phyloP scores from a whole-genome alignment of 2,797 vertebrate genomes.

The Eospalax fontanierii region DNA sequence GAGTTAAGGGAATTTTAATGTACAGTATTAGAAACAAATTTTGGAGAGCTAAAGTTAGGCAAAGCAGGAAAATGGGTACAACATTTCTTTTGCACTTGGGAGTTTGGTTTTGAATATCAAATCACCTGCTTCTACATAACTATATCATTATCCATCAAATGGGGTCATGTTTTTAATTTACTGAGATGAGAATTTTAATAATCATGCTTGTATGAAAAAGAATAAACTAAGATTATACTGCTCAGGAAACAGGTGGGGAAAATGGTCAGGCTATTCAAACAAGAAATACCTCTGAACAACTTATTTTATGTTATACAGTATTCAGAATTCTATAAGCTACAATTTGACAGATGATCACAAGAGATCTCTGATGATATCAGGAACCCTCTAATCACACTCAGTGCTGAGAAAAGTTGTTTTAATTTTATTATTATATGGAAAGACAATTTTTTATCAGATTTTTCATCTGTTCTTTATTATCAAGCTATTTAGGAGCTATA shows the following conservation, averaged over 20 bases:
- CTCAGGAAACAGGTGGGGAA: not conserved
- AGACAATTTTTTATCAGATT: not conserved
- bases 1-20: not conserved
- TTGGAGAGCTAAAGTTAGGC: not conserved
- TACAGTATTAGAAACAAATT: not conserved
- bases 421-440: not conserved
- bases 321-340: not conserved
- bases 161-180: not conserved
- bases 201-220: not conserved
- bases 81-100: not conserved
- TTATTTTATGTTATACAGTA: conserved; percentile 10
- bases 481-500: not conserved
- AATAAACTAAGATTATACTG: not conserved
- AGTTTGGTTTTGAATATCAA: not conserved
- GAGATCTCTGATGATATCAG: not conserved
- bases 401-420: not conserved
- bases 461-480: not conserved
- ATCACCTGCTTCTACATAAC: not conserved
- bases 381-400: conserved; percentile 16
- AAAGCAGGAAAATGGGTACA: not conserved
- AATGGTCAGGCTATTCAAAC: not conserved
- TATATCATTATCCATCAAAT: not conserved
- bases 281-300: not conserved
- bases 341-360: conserved; percentile 20
- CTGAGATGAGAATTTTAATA: not conserved